Evolutionary conservation across 2,113 vertebrate genomes (phyloP), one percentile per base, ranked within the genome.

Genomic region (Eolophus roseicapilla): DNA sequence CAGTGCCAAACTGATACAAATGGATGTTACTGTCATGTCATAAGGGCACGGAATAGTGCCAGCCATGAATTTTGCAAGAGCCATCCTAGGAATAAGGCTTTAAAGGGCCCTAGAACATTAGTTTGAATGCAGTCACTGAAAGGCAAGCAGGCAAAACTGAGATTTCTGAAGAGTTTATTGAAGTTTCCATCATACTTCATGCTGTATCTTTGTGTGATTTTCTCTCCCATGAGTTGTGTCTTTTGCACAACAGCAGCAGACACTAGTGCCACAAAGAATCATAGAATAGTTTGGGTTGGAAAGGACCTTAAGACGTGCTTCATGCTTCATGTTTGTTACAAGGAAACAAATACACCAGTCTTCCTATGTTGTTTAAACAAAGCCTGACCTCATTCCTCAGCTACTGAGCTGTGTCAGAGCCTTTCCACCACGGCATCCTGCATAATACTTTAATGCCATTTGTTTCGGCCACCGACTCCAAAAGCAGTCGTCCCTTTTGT

Each of bases 41-140:
- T 43, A 84, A 95, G 77, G 84, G 81, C 88, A 96, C 39, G 65
- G 77, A 91, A 86, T 55, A 6, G 15, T 63, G 94, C 59, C 91
- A 94, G 91, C 67, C 78, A 91, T 96, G 92, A 96, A 92, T 96
- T 96, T 96, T 96, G 81, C 95, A 96, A 90, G 27, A 96, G 60
- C 73, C 12, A 17, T 68, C 35, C 69, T 44, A 81, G 44, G 69
- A 88, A 73, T 88, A 62, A 55, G 21, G 46, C 37, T 78, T 74
- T 70, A 94, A 95, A 94, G 33, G 17, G 52, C 69, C 92, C 52
- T 55, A 31, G 65, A 92, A 90, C 52, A 31, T 31, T 43, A 55
- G 31, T 88, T 71, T 43, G 68, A 90, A 82, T 70, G 69, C 73
- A 46, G 37, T 33, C 65, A 41, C 82, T 44, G 73, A 68, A 55